These are phyloP conservation scores for Gymnodraco acuticeps DNA, from an alignment of 2,797 vertebrate genomes.

Conservation along the genomic window DNA sequence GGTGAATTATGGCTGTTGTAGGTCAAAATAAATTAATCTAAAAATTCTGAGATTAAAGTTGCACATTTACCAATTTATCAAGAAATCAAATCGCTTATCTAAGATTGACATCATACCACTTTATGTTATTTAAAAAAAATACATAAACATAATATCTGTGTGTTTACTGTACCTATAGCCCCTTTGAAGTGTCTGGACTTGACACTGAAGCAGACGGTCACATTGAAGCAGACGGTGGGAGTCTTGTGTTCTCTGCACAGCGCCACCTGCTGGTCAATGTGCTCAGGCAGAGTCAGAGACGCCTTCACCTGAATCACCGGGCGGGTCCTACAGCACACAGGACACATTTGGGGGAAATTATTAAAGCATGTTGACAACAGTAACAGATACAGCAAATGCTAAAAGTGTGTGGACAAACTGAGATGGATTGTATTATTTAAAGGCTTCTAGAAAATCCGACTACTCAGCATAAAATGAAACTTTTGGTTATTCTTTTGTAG, in stretches of 20 bases:
- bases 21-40: too few species aligned
- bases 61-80: too few species aligned
- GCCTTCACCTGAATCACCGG: slow-evolving; percentile 91
- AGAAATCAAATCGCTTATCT: too few species aligned
- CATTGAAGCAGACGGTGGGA: slow-evolving; percentile 87
- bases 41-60: too few species aligned
- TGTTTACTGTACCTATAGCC: slow-evolving; percentile 85
- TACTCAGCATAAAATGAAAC: neutral
- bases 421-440: slow-evolving; percentile 6
- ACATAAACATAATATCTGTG: too few species aligned
- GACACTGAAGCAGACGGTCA: slow-evolving; percentile 91
- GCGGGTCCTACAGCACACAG: slow-evolving; percentile 86
- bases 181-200: slow-evolving; percentile 87
- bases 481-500: neutral
- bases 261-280: slow-evolving; percentile 86
- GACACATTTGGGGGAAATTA: slow-evolving; percentile 16
- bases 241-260: slow-evolving; percentile 86
- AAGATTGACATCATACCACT: too few species aligned
- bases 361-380: neutral
- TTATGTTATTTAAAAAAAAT: too few species aligned
- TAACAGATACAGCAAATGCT: too few species aligned
- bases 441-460: neutral
- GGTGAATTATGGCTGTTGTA: too few species aligned
- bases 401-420: too few species aligned
- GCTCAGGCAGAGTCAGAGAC: slow-evolving; percentile 85